Evolutionary conservation across 2,888 invertebrate species (phyloP).

Genomic region (Notocelia uddmanniana): DNA sequence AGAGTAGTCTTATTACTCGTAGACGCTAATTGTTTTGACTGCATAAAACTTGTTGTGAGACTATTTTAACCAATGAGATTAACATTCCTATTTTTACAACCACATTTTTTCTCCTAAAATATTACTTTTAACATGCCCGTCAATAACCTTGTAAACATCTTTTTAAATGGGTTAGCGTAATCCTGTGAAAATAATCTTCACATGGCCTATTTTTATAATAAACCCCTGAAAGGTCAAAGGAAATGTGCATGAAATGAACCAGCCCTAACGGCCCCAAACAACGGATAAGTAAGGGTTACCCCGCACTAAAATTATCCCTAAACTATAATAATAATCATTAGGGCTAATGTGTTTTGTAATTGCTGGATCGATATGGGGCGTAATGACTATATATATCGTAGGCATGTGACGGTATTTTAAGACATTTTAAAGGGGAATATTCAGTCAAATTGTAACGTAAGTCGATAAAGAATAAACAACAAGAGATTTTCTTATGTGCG

Average conservation of each 20-base stretch:
- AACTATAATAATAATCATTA: constrained; percentile 46
- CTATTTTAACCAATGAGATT: too few species aligned
- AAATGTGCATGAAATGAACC: constrained; percentile 35
- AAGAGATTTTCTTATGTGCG: too few species aligned
- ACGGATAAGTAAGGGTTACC: constrained; percentile 32
- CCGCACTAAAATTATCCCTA: constrained; percentile 41
- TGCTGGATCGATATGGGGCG: constrained; percentile 21
- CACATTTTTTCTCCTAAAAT: background rate
- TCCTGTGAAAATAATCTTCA: constrained; percentile 21
- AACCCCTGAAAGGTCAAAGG: constrained; percentile 41
- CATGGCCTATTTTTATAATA: constrained; percentile 36
- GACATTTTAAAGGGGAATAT: background rate
- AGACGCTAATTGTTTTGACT: too few species aligned
- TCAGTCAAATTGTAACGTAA: too few species aligned
- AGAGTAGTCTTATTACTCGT: too few species aligned
- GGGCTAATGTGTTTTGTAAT: constrained; percentile 42
- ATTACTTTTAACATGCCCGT: background rate
- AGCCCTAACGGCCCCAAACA: constrained; percentile 27
- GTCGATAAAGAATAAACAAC: too few species aligned
- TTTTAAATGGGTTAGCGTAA: background rate
- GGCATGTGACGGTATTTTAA: constrained; percentile 6
- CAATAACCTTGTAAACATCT: background rate
- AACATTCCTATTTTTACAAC: too few species aligned
- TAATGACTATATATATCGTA: constrained; percentile 3
- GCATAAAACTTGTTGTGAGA: too few species aligned